Evolutionary conservation across 1,140 invertebrate species (phyloP).

Genomic region (Drosophila pallidifrons): DNA sequence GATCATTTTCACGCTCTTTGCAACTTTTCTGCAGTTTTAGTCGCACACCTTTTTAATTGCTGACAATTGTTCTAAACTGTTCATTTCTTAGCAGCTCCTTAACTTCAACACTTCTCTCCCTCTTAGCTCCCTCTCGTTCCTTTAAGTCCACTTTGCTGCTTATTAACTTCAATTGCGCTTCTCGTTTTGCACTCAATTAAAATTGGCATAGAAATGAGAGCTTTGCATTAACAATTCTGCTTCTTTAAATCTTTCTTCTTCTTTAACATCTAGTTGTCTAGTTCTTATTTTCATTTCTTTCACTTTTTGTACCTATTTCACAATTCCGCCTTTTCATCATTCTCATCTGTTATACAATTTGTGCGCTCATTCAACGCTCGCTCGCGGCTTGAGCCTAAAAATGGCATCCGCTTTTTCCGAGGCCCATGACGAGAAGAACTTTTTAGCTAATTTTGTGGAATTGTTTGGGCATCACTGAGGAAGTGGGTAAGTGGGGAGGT

Average conservation of each 20-base stretch:
- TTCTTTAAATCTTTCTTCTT: slow-evolving; percentile 32
- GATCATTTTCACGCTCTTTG: background rate
- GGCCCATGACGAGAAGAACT: slow-evolving; percentile 58
- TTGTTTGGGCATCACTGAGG: slow-evolving; percentile 57
- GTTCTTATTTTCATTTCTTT: slow-evolving; percentile 26
- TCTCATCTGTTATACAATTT: slow-evolving; percentile 74
- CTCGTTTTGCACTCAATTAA: slow-evolving; percentile 70
- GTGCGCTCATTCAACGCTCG: slow-evolving; percentile 68
- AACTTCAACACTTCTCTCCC: background rate
- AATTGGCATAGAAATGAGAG: slow-evolving; percentile 63
- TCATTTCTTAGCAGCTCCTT: slow-evolving; percentile 10
- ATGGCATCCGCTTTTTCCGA: slow-evolving; percentile 50
- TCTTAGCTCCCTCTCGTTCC: slow-evolving; percentile 15
- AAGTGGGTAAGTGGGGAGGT: background rate
- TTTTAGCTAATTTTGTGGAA: slow-evolving; percentile 78
- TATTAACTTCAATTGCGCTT: slow-evolving; percentile 52
- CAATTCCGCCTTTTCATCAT: slow-evolving; percentile 56
- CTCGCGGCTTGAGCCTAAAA: slow-evolving; percentile 79
- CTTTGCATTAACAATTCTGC: slow-evolving; percentile 57
- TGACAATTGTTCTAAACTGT: slow-evolving; percentile 51
- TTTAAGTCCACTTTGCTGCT: slow-evolving; percentile 63
- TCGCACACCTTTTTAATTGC: slow-evolving; percentile 58
- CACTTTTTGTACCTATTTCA: slow-evolving; percentile 67
- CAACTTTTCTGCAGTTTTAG: background rate
- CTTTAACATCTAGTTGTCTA: slow-evolving; percentile 8